These are phyloP conservation scores for Macroglossus sobrinus DNA, from an alignment of 2,113 vertebrate genomes.

Conservation along the genomic window DNA sequence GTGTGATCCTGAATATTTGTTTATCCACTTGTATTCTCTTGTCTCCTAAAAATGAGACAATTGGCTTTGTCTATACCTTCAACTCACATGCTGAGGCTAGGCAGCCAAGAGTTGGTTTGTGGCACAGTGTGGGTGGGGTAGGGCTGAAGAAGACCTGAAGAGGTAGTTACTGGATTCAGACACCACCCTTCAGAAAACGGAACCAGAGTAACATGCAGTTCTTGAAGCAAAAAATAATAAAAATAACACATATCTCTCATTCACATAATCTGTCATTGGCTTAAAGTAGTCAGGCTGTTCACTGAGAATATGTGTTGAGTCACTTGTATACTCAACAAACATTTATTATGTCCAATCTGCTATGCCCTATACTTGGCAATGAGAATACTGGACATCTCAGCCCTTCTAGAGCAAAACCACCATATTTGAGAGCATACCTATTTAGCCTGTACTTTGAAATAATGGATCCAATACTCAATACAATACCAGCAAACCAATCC, in stretches of 20 bases:
- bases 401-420: neutral
- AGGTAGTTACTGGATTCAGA: neutral
- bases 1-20: neutral
- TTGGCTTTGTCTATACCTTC: neutral
- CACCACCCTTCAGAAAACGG: neutral
- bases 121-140: neutral
- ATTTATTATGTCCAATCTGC: neutral
- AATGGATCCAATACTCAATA: neutral
- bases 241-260: neutral
- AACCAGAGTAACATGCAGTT: neutral
- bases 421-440: neutral
- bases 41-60: neutral
- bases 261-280: neutral
- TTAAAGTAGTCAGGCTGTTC: neutral
- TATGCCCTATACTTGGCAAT: neutral
- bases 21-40: neutral
- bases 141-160: neutral
- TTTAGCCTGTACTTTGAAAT: constrained; percentile 21
- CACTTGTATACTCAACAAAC: neutral
- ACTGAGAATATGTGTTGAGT: constrained; percentile 10
- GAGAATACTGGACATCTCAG: neutral
- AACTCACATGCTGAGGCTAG: neutral
- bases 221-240: neutral
- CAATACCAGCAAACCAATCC: neutral
- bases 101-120: neutral